Evolutionary conservation across 2,888 invertebrate species (phyloP).

Genomic region (Schizotus pectinicornis): DNA sequence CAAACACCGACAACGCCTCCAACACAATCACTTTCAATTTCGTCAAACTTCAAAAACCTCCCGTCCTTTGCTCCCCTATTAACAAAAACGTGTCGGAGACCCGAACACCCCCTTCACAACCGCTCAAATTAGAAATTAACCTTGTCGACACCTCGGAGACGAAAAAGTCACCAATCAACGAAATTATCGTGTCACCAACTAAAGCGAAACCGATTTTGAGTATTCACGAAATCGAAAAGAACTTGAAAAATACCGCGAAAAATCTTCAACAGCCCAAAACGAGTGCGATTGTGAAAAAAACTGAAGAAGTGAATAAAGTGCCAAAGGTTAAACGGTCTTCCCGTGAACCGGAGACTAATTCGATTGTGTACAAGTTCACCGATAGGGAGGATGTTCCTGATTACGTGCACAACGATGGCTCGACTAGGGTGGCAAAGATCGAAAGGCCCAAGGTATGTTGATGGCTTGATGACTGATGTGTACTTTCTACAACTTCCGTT

Average conservation of each 20-base stretch:
- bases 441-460: conserved; percentile 74
- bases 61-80: conserved; percentile 21
- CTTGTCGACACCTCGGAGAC: conserved; percentile 43
- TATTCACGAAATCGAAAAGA: conserved; percentile 71
- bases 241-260: conserved; percentile 71
- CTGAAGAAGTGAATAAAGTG: conserved; percentile 36
- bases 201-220: conserved; percentile 56
- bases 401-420: conserved; percentile 88
- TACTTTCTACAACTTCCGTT: too few relatives aligned
- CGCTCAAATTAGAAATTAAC: conserved; percentile 43
- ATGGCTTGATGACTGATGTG: too few relatives aligned
- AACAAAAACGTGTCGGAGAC: conserved; percentile 37
- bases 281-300: conserved; percentile 6
- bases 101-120: conserved; percentile 40
- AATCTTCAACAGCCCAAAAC: conserved; percentile 60
- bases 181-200: not conserved
- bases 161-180: conserved; percentile 35
- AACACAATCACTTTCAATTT: conserved; percentile 14
- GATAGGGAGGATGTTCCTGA: conserved; percentile 85
- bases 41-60: conserved; percentile 7
- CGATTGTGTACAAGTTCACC: conserved; percentile 88
- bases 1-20: not conserved
- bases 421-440: conserved; percentile 70
- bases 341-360: conserved; percentile 61
- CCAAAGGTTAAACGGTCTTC: conserved; percentile 38